phyloP scores from a whole-genome alignment of 2,113 vertebrate genomes.

The Fregetta grallaria region DNA sequence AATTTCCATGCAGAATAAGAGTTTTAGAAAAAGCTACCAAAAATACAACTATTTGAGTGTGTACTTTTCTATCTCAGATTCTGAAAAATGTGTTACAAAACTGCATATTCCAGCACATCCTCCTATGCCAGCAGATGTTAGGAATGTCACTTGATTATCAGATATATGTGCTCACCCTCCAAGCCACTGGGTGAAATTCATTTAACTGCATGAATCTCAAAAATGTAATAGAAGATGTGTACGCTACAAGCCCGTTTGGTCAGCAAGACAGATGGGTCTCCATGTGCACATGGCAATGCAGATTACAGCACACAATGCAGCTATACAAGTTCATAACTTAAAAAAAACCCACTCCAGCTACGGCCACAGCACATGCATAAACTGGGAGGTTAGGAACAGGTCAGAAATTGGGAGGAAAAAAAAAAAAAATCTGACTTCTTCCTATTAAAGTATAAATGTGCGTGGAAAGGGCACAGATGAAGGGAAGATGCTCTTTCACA shows the following conservation, averaged over 20 bases:
- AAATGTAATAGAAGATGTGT: background rate
- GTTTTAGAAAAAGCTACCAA: background rate
- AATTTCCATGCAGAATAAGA: background rate
- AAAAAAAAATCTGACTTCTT: background rate
- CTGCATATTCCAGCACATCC: background rate
- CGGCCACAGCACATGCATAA: background rate
- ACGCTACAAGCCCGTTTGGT: background rate
- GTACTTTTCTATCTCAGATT: background rate
- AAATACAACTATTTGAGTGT: background rate
- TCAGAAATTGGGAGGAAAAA: background rate
- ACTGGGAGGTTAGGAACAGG: background rate
- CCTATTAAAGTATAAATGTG: background rate
- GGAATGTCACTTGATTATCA: background rate
- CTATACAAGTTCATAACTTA: background rate
- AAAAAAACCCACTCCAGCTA: background rate
- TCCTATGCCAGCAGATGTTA: background rate
- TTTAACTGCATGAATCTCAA: background rate
- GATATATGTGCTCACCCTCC: background rate
- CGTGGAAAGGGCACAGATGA: accelerated
- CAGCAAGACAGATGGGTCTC: background rate
- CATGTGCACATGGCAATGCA: background rate
- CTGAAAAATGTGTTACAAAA: background rate
- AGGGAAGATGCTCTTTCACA: background rate
- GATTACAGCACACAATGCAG: background rate
- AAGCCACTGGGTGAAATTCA: background rate